These are phyloP conservation scores for Nothocercus nigrocapillus DNA, from an alignment of 2,113 vertebrate genomes.

Conservation along the genomic window DNA sequence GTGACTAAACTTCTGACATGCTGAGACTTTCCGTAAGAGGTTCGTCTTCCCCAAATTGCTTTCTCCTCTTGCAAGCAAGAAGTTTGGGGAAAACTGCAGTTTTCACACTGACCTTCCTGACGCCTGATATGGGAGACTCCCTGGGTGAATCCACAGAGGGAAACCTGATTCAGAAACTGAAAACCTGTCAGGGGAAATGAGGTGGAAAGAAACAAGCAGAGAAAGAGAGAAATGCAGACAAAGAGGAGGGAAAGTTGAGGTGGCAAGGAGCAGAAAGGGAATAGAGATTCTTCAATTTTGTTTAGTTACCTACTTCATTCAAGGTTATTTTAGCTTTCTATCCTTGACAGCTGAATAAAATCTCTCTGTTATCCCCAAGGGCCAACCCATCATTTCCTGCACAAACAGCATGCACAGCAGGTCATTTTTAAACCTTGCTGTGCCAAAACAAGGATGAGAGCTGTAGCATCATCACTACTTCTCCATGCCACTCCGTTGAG, in stretches of 20 bases:
- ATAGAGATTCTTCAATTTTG: background rate
- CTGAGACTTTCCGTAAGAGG: background rate
- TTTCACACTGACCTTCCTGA: background rate
- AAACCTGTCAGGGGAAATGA: background rate
- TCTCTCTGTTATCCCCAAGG: background rate
- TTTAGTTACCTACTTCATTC: background rate
- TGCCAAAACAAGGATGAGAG: background rate
- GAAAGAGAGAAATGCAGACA: background rate
- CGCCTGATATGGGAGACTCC: background rate
- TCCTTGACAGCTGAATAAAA: background rate
- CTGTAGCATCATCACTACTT: background rate
- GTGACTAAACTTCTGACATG: rapidly evolving
- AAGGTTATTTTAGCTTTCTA: background rate
- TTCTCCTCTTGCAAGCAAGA: background rate
- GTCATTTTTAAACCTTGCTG: background rate
- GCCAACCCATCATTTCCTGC: background rate
- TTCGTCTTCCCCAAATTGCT: background rate
- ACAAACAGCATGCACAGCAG: background rate
- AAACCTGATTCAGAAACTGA: background rate
- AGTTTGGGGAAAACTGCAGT: background rate
- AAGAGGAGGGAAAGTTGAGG: background rate
- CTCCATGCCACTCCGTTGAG: background rate
- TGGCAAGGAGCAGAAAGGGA: background rate
- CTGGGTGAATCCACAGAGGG: background rate
- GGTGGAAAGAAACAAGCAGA: background rate